Base-by-base conservation (phyloP, 1,140 invertebrate species). In the Pogonognathellus flavescens region DNA sequence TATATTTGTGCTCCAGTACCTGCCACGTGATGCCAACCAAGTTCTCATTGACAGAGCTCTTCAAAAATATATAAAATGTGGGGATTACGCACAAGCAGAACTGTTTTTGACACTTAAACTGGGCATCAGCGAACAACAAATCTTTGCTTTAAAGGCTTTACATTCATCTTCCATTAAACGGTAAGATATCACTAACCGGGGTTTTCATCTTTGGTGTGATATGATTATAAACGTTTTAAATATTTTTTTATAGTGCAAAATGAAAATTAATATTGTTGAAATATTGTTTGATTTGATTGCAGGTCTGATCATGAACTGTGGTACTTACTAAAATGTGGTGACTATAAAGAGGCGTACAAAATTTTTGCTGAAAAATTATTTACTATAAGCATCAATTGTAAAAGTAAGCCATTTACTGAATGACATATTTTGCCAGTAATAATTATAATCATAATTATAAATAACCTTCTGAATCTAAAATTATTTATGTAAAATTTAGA, bases 1-100 rank as follows among this genome's bases (percentile, higher is more conserved):
- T 0, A 66, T 86, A 18, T 87, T 53, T 57, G 84, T 86, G 49
- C 14, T 87, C 0, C 62, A 84, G n/a, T 59, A 31, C 53, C 53
- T 85, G 14, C 82, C 83, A 31, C 1, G 13, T 8, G 20, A 60
- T 57, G 11, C 76, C 2, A 49, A 57, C 41, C 52, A 70, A 18
- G 16, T 84, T 11, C 8, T 86, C 6, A 87, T 87, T 13, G 62
- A 84, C 14, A 49, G 52, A 80, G 31, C 85, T 25, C 81, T 87
- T 10, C 80, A 85, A 55, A 50, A 84, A 25, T 82, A 87, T 18
- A 41, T 87, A 0, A 82, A 59, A 9, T 80, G 66, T 22, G 55
- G 50, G 22, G 22, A 81, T n/a, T 18, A 52, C 13, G 14, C 55
- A 49, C 22, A 62, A 59, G 82, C n/a, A 6, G 52, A 86, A 80